Percentiles rank a stretch among this genome's conserved stretches.
Conservation (phyloP, 2,113 vertebrate species). For the Alexandromys fortis region DNA sequence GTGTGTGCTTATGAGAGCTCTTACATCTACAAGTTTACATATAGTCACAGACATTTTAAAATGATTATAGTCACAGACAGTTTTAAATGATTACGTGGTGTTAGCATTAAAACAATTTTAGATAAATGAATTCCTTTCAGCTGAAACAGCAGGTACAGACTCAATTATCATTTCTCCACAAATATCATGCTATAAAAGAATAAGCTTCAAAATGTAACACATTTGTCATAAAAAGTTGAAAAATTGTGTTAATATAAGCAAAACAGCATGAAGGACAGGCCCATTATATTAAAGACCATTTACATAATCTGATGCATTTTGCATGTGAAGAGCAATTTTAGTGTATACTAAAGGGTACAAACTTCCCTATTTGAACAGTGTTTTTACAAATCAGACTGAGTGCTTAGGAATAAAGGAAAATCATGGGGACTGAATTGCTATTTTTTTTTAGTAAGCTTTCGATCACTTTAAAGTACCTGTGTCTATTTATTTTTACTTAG, state of each 20-base stretch:
- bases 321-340: constrained; percentile 19
- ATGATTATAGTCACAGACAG: background rate
- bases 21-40: background rate
- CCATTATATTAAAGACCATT: constrained; percentile 52
- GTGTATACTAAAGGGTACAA: background rate
- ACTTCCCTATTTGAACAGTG: background rate
- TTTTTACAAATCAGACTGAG: background rate
- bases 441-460: background rate
- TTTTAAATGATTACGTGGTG: constrained; percentile 32
- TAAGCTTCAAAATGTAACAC: constrained; percentile 37
- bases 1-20: no score
- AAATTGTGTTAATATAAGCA: constrained; percentile 58
- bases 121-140: constrained; percentile 22
- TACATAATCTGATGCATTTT: constrained; percentile 32
- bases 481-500: constrained; percentile 3
- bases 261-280: constrained; percentile 56
- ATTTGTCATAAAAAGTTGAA: constrained; percentile 57
- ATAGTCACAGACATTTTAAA: background rate
- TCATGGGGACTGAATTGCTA: background rate
- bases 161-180: constrained; percentile 52
- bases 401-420: constrained; percentile 1
- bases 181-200: constrained; percentile 43
- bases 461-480: background rate
- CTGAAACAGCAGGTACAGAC: constrained; percentile 35
- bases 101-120: constrained; percentile 46